Evolutionary conservation across 2,113 vertebrate genomes (phyloP), one percentile per base, ranked within the genome.

Genomic region (Elanus axillaris): DNA sequence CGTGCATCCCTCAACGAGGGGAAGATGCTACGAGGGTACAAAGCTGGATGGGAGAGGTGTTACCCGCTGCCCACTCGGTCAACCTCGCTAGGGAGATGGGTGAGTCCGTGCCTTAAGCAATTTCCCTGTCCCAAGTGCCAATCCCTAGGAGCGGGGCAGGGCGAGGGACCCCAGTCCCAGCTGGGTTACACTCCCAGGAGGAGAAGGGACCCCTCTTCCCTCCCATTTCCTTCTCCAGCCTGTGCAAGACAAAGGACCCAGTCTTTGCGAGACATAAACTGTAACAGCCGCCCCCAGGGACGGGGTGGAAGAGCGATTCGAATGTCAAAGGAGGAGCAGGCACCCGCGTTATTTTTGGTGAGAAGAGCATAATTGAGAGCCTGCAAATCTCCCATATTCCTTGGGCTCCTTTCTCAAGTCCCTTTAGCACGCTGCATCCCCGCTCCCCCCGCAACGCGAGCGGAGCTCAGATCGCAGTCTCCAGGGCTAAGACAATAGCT

Each of bases 401-500:
- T 59, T 14, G 43, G 74, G 84, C 63, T 92, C 79, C 66, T 92
- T 94, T 87, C 86, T 86, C 74, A 7, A 52, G 72, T 52, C 62
- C 88, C 83, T 55, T 55, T 12, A 64, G 69, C 84, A 16, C 5
- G 45, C 72, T 3, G 53, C 14, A 80, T 50, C 93, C 81, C 80
- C 60, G 53, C 21, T 60, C 77, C 50, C 66, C 29, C 62, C 64
- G 34, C n/a, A 6, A 4, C 10, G 9, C 63, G 82, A 43, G 82
- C 79, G 15, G 50, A 82, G 77, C 94, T 95, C 92, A 3, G 76
- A 64, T 91, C 76, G 29, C 94, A 72, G 94, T 90, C 95, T 91
- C 84, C 84, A 7, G 89, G 69, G 63, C 85, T 55, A n/a, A 58
- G 93, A 98, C 98, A 98, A 98, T 98, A 89, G 97, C 60, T 58